These are phyloP conservation scores for Acanthosepion lycidas DNA, from an alignment of 2,888 invertebrate genomes.

Conservation along the genomic window DNA sequence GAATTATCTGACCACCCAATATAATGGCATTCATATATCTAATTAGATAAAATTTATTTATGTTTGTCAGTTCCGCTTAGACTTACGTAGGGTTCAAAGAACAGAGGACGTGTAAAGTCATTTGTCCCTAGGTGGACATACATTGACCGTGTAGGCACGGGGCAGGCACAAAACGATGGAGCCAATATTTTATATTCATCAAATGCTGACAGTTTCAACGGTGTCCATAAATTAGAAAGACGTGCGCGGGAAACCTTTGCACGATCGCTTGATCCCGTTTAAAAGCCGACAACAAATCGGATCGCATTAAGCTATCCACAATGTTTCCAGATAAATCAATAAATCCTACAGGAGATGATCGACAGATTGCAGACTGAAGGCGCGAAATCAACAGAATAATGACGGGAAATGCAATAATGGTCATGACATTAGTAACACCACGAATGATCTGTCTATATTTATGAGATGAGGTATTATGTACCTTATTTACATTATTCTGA, in stretches of 20 bases:
- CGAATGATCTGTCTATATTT: too few relatives aligned
- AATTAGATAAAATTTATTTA: too few relatives aligned
- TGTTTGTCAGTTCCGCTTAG: too few relatives aligned
- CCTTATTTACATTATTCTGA: too few relatives aligned
- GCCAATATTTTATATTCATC: not conserved
- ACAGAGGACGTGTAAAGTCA: not conserved
- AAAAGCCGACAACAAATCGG: not conserved
- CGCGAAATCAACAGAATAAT: too few relatives aligned
- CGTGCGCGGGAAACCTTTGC: not conserved
- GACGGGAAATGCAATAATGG: too few relatives aligned
- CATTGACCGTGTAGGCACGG: not conserved
- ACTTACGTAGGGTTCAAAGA: not conserved
- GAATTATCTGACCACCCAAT: too few relatives aligned
- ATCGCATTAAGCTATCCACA: not conserved
- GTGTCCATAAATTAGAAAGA: not conserved
- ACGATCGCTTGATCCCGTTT: not conserved
- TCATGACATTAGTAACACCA: too few relatives aligned
- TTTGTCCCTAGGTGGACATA: not conserved
- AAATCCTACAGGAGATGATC: too few relatives aligned
- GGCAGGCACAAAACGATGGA: not conserved
- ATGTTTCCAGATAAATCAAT: not conserved
- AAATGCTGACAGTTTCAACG: not conserved
- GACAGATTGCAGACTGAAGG: too few relatives aligned
- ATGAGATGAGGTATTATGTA: too few relatives aligned
- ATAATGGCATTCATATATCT: too few relatives aligned